These are phyloP conservation scores for Calephelis nemesis DNA, from an alignment of 1,140 invertebrate genomes.

Conservation along the genomic window DNA sequence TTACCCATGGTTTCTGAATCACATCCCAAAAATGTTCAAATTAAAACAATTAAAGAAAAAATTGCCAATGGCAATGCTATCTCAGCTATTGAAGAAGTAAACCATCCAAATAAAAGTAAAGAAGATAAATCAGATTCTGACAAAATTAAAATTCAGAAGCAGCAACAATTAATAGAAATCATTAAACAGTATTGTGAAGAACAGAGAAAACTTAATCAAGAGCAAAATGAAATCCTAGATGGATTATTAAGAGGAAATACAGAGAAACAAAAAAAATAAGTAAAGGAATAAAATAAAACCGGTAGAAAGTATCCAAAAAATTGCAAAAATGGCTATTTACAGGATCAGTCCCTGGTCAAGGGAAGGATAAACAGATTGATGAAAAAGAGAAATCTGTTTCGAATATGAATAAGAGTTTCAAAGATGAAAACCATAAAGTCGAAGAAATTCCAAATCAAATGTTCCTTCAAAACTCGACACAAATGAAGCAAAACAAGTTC, in stretches of 20 bases:
- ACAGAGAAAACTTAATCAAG: slow-evolving; percentile 79
- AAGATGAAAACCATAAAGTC: slow-evolving; percentile 26
- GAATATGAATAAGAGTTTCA: background rate
- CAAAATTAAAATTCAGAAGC: slow-evolving; percentile 60
- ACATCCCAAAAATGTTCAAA: slow-evolving; percentile 53
- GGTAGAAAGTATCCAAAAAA: slow-evolving; percentile 75
- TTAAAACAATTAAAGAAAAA: slow-evolving; percentile 49
- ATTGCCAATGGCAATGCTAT: slow-evolving; percentile 36
- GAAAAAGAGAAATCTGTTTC: slow-evolving; percentile 20
- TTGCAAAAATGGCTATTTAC: slow-evolving; percentile 72
- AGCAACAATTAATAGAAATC: slow-evolving; percentile 78
- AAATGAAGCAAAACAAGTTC: slow-evolving; percentile 7
- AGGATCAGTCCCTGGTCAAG: slow-evolving; percentile 51
- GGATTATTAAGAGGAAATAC: slow-evolving; percentile 77
- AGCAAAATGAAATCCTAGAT: slow-evolving; percentile 80
- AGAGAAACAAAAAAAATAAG: slow-evolving; percentile 63
- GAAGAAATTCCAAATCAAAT: background rate
- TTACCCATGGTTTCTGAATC: slow-evolving; percentile 42
- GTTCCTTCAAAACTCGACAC: background rate
- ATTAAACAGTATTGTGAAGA: slow-evolving; percentile 80
- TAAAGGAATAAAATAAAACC: slow-evolving; percentile 68
- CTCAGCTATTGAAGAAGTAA: slow-evolving; percentile 22
- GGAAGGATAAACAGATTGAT: slow-evolving; percentile 46
- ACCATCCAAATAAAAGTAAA: slow-evolving; percentile 35
- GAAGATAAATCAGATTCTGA: slow-evolving; percentile 42